Evolutionary conservation across 2,113 vertebrate genomes (phyloP).

Genomic region (Pachypanchax playfairii): DNA sequence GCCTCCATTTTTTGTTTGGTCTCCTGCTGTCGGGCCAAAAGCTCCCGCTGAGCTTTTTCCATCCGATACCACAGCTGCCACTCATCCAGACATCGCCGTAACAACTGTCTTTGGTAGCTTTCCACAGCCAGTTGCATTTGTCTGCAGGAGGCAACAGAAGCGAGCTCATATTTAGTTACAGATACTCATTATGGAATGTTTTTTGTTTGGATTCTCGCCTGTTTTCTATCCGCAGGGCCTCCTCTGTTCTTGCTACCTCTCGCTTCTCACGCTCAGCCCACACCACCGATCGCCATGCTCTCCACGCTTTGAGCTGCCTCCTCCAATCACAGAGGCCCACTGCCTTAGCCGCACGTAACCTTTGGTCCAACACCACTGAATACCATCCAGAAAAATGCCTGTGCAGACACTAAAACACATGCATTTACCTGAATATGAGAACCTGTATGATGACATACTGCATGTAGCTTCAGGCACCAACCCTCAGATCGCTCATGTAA

Average conservation of each 20-base stretch:
- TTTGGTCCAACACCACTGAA: conserved; percentile 82
- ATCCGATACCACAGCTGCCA: conserved; percentile 85
- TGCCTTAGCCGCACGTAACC: conserved; percentile 87
- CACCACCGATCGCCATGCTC: conserved; percentile 84
- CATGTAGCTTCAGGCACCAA: conserved; percentile 21
- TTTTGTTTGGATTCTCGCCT: conserved; percentile 76
- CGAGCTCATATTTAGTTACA: background rate
- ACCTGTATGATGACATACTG: background rate
- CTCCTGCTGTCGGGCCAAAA: conserved; percentile 82
- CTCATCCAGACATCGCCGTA: conserved; percentile 79
- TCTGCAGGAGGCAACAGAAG: conserved; percentile 68
- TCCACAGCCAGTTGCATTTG: conserved; percentile 81
- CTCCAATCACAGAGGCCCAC: conserved; percentile 88
- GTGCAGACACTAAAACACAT: conserved; percentile 83
- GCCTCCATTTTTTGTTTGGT: conserved; percentile 86
- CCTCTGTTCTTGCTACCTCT: conserved; percentile 80
- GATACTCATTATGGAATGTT: background rate
- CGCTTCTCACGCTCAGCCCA: conserved; percentile 79
- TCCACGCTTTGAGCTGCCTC: conserved; percentile 83
- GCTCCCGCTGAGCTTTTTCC: conserved; percentile 74
- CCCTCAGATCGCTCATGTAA: conserved; percentile 74
- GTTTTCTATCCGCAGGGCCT: conserved; percentile 84
- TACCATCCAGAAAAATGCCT: conserved; percentile 91
- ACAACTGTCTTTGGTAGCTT: conserved; percentile 79
- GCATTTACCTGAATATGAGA: background rate